phyloP scores from a whole-genome alignment of 2,888 invertebrate genomes.

The Phania funesta region DNA sequence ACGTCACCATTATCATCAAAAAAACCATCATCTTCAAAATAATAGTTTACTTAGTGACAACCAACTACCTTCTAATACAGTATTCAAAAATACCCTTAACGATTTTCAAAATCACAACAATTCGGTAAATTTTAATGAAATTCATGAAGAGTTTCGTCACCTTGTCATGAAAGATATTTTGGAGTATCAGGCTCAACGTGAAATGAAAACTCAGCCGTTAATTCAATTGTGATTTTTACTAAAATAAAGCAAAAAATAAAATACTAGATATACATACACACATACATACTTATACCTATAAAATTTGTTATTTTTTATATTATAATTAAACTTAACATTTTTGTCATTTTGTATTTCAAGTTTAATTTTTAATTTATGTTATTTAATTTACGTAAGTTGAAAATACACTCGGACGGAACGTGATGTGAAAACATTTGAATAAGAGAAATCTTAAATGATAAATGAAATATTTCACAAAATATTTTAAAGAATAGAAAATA shows the following conservation, averaged over 20 bases:
- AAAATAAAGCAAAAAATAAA: neutral
- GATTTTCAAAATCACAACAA: slow-evolving; percentile 65
- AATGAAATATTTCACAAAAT: slow-evolving; percentile 1
- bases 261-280: neutral
- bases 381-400: slow-evolving; percentile 14
- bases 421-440: slow-evolving; percentile 1
- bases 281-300: neutral
- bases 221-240: slow-evolving; percentile 75
- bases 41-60: slow-evolving; percentile 56
- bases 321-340: neutral
- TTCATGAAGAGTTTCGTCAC: slow-evolving; percentile 75
- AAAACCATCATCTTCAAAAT: slow-evolving; percentile 11
- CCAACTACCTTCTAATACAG: slow-evolving; percentile 65
- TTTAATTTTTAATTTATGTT: slow-evolving; percentile 33
- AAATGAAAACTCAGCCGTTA: slow-evolving; percentile 73
- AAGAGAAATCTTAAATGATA: neutral
- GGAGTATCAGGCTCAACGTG: slow-evolving; percentile 73
- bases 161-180: slow-evolving; percentile 75
- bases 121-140: slow-evolving; percentile 69
- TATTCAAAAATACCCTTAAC: slow-evolving; percentile 58
- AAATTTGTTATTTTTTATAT: too few relatives aligned
- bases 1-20: slow-evolving; percentile 26
- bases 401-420: neutral
- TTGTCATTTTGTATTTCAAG: neutral
- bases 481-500: slow-evolving; percentile 18